These are phyloP conservation scores for Muscicapa comitata DNA, from an alignment of 2,797 vertebrate genomes.

Conservation along the genomic window DNA sequence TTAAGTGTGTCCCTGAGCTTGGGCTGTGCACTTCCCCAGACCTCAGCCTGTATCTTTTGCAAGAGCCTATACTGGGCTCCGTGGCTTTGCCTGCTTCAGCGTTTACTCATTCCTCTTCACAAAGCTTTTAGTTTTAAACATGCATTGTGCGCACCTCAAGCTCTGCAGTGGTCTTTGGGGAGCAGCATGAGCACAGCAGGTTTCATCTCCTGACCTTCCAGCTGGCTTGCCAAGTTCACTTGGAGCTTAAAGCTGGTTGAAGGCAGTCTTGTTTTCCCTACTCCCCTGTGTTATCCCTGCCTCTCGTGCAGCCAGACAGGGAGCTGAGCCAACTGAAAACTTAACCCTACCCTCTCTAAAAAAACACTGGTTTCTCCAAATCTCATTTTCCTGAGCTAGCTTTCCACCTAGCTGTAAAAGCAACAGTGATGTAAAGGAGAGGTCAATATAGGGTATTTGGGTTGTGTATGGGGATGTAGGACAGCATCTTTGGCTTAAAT, in stretches of 20 bases:
- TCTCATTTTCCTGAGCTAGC: background rate
- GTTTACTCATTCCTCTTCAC: background rate
- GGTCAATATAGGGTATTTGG: background rate
- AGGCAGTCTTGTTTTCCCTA: slow-evolving; percentile 7
- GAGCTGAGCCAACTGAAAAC: slow-evolving; percentile 16
- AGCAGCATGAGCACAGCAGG: background rate
- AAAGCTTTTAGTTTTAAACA: background rate
- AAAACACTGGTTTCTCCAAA: background rate
- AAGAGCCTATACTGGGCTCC: fast-evolving
- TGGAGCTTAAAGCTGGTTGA: slow-evolving; percentile 9
- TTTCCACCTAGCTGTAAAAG: background rate
- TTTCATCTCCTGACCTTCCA: slow-evolving; percentile 7
- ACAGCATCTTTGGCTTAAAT: background rate
- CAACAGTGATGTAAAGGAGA: background rate
- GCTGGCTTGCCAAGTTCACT: background rate
- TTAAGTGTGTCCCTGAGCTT: background rate
- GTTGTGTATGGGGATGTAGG: background rate
- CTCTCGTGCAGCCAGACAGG: background rate
- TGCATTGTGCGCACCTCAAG: background rate
- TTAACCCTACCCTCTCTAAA: slow-evolving; percentile 29
- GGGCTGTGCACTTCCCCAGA: background rate
- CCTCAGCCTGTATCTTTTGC: background rate
- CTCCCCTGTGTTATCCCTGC: background rate
- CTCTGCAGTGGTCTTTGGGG: background rate
- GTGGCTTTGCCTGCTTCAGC: background rate